Conservation (phyloP, 2,888 invertebrate genomes). For the Argyra leucocephala region DNA sequence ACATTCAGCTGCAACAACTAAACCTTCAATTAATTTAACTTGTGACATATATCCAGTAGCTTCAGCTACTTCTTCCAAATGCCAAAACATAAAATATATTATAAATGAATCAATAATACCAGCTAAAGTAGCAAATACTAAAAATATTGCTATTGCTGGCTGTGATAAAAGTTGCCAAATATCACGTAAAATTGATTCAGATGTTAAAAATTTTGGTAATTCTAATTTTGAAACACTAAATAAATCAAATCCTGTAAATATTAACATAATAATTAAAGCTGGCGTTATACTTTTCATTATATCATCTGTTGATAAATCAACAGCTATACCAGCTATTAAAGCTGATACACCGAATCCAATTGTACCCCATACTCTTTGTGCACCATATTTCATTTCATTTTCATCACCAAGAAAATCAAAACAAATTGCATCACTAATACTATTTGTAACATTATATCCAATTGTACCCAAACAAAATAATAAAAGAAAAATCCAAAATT, state of each 20-base stretch:
- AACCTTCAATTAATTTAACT: conserved; percentile 70
- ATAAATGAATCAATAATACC: conserved; percentile 73
- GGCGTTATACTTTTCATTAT: conserved; percentile 58
- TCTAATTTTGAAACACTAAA: conserved; percentile 49
- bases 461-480: conserved; percentile 66
- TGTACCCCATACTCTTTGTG: conserved; percentile 74
- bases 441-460: conserved; percentile 75
- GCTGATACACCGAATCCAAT: conserved; percentile 70
- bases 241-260: conserved; percentile 57
- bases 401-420: conserved; percentile 73
- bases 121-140: conserved; percentile 62
- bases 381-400: conserved; percentile 60
- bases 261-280: conserved; percentile 57
- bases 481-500: conserved; percentile 66
- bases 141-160: conserved; percentile 57
- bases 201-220: conserved; percentile 59
- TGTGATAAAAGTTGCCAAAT: conserved; percentile 53
- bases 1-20: conserved; percentile 69
- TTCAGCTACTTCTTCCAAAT: conserved; percentile 64
- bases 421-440: conserved; percentile 81
- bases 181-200: conserved; percentile 59
- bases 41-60: conserved; percentile 51
- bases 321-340: conserved; percentile 57
- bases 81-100: conserved; percentile 76
- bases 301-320: conserved; percentile 55